Base-by-base conservation (phyloP, 2,113 vertebrate genomes). In the Lathamus discolor region DNA sequence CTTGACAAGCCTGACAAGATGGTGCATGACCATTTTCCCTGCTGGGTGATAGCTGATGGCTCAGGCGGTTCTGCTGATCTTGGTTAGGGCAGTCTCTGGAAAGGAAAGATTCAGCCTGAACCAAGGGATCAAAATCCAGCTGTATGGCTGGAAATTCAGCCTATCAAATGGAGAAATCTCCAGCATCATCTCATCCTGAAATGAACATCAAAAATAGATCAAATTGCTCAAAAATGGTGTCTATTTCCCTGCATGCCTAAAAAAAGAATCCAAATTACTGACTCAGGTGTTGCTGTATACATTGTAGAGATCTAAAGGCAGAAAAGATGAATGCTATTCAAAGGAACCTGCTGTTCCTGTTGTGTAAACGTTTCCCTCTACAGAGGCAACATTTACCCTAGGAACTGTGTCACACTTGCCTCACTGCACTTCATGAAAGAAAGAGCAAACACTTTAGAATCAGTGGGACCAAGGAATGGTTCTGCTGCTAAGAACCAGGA, bases 321-420 rank as follows among this genome's bases (percentile, higher is more conserved):
- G 67, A 52, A 93, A 86, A 86, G 77, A 82, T 39, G 57, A 93
- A 84, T 75, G 69, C 76, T 88, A 25, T 84, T 95, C 93, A 84
- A 78, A 92, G 80, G 92, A 97, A 96, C 94, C 89, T 92, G 92
- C 66, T 91, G 43, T 82, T 95, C 83, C 86, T 96, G 83, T 82
- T 82, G 77, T 54, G 70, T 64, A 95, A 93, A 96, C 31, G 62
- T 86, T 90, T 72, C 77, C 28, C 66, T 84, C 77, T 86, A 61
- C 88, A 92, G 69, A 90, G 63, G 41, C 70, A 82, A 54, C 84
- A 54, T 93, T 95, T 79, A 64, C n/a, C 46, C 54, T 33, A 82
- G 74, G 86, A 91, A 66, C 80, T 90, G 57, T 51, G 61, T 69
- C 83, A 68, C 43, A 33, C 23, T 88, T 86, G 63, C 78, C 64